A percentile compares a stretch with the other conserved stretches of the same genome.
Evolutionary conservation across 1,140 invertebrate genomes (phyloP).

Genomic region (Hestina assimilis): DNA sequence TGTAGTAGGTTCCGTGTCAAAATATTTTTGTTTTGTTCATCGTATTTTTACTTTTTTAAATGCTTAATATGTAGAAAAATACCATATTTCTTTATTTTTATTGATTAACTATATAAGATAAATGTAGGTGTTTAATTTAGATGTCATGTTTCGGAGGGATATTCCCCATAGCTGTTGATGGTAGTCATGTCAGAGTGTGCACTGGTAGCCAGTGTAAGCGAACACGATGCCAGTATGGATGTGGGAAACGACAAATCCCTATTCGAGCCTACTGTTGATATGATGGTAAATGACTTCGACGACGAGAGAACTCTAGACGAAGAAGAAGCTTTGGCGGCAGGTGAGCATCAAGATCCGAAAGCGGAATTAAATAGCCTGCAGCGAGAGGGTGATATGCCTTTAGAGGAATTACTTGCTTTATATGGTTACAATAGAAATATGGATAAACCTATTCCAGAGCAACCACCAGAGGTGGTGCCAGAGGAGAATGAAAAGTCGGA

Average conservation of each 20-base stretch:
- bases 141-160: conserved; percentile 57
- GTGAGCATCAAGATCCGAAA: conserved; percentile 87
- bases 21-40: conserved; percentile 75
- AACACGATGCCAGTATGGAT: conserved; percentile 77
- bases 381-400: conserved; percentile 95
- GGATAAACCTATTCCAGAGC: conserved; percentile 72
- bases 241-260: conserved; percentile 77
- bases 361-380: conserved; percentile 93
- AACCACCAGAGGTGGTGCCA: conserved; percentile 74
- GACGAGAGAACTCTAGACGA: conserved; percentile 97
- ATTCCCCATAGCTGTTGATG: conserved; percentile 47
- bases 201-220: conserved; percentile 73
- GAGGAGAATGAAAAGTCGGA: conserved; percentile 70
- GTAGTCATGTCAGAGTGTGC: conserved; percentile 77
- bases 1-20: conserved; percentile 61
- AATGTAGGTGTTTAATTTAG: conserved; percentile 33
- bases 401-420: conserved; percentile 93
- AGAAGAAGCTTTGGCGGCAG: conserved; percentile 95
- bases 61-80: conserved; percentile 47
- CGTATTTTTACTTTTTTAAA: conserved; percentile 42
- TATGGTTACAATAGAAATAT: conserved; percentile 85
- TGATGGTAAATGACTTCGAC: conserved; percentile 98
- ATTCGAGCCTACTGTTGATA: conserved; percentile 87
- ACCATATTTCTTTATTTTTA: conserved; percentile 46
- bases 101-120: conserved; percentile 28